phyloP scores from a whole-genome alignment of 2,888 invertebrate genomes.

The Balanococcus diminutus region DNA sequence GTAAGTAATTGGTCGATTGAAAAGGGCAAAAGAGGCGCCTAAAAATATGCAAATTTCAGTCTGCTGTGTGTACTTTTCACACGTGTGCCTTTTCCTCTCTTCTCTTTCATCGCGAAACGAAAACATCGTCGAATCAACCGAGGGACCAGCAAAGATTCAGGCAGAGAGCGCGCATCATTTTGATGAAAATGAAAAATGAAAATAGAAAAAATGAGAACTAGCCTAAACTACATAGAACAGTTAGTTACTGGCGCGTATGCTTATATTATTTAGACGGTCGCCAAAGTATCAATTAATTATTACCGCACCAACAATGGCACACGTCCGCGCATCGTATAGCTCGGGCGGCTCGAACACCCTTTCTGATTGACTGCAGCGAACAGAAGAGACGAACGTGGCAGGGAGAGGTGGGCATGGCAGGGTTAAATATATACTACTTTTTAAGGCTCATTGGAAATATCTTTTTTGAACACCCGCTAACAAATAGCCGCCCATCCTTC shows the following conservation, averaged over 20 bases:
- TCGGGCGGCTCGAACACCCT: background rate
- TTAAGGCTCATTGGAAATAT: conserved; percentile 21
- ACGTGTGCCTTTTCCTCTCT: background rate
- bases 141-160: background rate
- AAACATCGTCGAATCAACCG: background rate
- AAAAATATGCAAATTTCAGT: background rate
- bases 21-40: background rate
- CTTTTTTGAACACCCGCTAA: conserved; percentile 45
- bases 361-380: background rate
- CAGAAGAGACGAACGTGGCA: background rate
- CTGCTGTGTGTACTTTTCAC: no score
- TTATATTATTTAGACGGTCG: background rate
- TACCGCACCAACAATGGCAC: conserved; percentile 35
- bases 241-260: background rate
- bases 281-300: conserved; percentile 38
- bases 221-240: background rate
- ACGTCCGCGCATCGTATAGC: no score
- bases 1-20: background rate
- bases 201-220: background rate
- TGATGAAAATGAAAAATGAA: background rate
- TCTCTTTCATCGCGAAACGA: background rate
- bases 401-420: background rate
- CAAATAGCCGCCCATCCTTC: conserved; percentile 46
- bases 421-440: conserved; percentile 23
- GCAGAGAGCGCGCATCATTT: background rate